These are phyloP conservation scores for Casuarius casuarius DNA, from an alignment of 2,113 vertebrate species.

Conservation along the genomic window DNA sequence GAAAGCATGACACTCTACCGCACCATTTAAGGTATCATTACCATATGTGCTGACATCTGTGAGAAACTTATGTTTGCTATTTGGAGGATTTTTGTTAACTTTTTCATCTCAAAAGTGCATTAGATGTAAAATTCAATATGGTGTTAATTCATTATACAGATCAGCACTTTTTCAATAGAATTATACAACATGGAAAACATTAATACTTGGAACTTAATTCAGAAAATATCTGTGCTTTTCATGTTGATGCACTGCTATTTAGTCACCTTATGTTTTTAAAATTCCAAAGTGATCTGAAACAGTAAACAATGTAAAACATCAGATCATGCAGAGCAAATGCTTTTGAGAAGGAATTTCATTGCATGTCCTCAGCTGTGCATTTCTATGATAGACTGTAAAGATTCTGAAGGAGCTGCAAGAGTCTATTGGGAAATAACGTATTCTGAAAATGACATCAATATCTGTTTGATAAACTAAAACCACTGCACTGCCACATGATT, in stretches of 20 bases:
- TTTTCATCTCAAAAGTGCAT: background rate
- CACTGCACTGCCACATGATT: background rate
- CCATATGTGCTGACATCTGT: background rate
- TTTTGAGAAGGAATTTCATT: background rate
- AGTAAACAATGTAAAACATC: background rate
- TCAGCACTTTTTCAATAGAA: background rate
- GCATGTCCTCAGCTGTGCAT: background rate
- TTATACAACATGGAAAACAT: background rate
- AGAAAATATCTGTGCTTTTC: background rate
- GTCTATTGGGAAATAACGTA: background rate
- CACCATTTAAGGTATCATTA: background rate
- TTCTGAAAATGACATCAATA: background rate
- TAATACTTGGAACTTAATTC: background rate
- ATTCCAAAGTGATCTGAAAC: background rate
- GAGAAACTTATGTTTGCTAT: background rate
- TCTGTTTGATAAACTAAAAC: slow-evolving; percentile 48
- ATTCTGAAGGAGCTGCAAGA: background rate
- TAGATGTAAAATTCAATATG: background rate
- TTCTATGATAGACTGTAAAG: background rate
- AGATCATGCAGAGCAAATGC: background rate
- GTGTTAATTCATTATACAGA: background rate
- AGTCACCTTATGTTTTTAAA: slow-evolving; percentile 18
- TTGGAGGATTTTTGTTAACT: background rate
- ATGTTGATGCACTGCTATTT: background rate
- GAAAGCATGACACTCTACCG: background rate